A percentile compares a stretch with the other conserved stretches of the same genome.
Evolutionary conservation across 2,113 vertebrate genomes (phyloP).

Genomic region (Pampusana beccarii): DNA sequence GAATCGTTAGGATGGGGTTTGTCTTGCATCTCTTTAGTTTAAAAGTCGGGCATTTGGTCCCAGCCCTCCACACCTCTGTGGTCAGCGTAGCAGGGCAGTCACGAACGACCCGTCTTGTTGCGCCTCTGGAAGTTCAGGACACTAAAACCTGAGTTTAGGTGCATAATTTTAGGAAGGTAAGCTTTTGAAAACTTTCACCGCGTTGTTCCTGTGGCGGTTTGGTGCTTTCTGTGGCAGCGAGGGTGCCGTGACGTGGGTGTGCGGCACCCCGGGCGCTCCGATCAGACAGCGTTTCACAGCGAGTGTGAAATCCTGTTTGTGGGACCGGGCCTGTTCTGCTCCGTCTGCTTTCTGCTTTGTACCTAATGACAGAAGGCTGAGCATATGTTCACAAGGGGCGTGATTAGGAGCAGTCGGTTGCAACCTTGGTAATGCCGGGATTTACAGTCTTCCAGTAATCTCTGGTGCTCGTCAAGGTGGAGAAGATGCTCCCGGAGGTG

Average conservation of each 20-base stretch:
- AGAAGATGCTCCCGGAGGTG: background rate
- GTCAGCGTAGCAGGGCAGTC: no score
- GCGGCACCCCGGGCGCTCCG: background rate
- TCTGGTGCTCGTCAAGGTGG: background rate
- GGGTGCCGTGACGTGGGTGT: background rate
- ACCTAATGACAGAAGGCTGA: background rate
- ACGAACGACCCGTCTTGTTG: background rate
- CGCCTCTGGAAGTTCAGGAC: background rate
- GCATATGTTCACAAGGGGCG: background rate
- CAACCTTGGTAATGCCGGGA: background rate
- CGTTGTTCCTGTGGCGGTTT: background rate
- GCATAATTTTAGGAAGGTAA: background rate
- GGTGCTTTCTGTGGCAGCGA: background rate
- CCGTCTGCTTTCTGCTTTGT: accelerated
- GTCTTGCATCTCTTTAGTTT: background rate
- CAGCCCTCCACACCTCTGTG: background rate
- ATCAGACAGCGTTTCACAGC: accelerated
- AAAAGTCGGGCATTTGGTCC: background rate
- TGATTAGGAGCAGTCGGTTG: background rate
- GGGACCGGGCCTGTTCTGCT: background rate
- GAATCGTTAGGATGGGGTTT: background rate
- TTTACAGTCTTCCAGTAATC: background rate
- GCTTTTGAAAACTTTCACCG: background rate
- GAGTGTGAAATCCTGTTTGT: background rate
- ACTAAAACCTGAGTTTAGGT: background rate